phyloP scores from a whole-genome alignment of 2,797 vertebrate species.

The Nyctalus aviator region DNA sequence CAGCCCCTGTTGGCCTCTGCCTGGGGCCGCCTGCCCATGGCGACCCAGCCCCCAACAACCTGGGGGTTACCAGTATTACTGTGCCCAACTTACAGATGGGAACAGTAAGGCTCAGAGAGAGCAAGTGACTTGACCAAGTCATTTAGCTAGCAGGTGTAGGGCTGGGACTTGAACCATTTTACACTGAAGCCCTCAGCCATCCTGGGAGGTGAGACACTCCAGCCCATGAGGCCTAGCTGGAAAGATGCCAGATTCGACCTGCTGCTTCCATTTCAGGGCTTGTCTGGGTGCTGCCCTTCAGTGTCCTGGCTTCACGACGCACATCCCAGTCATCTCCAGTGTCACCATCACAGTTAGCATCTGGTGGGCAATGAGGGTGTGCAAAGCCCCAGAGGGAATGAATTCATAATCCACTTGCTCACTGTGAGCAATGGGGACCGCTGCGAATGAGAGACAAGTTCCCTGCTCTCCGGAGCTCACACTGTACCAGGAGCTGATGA shows the following conservation, averaged over 20 bases:
- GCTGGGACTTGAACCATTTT: background rate
- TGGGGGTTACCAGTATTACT: background rate
- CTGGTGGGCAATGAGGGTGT: background rate
- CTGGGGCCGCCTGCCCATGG: background rate
- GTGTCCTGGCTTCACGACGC: background rate
- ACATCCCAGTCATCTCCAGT: background rate
- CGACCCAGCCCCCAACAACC: background rate
- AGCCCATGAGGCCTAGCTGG: fast-evolving
- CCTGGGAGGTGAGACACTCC: background rate
- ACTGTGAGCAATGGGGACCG: no score
- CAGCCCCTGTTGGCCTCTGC: background rate
- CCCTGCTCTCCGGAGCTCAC: background rate
- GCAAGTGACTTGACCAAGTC: background rate
- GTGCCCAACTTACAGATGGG: background rate
- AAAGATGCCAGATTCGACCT: background rate
- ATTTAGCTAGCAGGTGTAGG: background rate
- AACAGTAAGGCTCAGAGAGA: background rate
- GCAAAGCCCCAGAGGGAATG: background rate
- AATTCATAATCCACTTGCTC: background rate
- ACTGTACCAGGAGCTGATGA: background rate
- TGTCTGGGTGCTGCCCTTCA: background rate
- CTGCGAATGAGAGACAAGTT: background rate
- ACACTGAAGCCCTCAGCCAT: background rate
- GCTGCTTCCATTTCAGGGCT: background rate
- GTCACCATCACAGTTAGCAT: background rate